Base-by-base conservation (phyloP, 2,113 vertebrate species). In the Platichthys stellatus region DNA sequence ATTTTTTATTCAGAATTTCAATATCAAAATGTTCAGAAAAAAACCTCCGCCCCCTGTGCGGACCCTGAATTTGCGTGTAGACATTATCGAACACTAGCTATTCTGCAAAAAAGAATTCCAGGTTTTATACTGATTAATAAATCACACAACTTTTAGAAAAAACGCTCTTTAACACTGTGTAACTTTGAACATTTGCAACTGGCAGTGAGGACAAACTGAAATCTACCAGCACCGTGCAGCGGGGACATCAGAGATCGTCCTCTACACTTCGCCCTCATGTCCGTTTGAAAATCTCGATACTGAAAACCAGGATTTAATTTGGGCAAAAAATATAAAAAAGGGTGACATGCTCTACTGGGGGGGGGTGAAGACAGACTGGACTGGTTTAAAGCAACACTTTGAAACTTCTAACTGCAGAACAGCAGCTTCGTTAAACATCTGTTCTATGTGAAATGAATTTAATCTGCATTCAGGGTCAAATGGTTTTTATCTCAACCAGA, bases 11-110 rank as follows among this genome's bases (percentile, higher is more conserved):
- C 72, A 75, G 43, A 77, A 78, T 74, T 78, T 86, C 71, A 76
- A 51, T 85, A 88, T 84, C 75, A 86, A 87, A 92, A 86, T 77
- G 69, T 69, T 81, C 43, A 74, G 72, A 88, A 77, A 31, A 31
- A 81, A 82, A 70, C 28, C 78, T 63, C 62, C 35, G 71, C 63
- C 66, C 54, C 54, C 69, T 64, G 72, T 74, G 72, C 5, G 23
- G 76, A 80, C 83, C 80, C 89, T 88, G 85, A 89, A 81, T 80
- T 63, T 80, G 31, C 28, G 11, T 67, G 21, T 69, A 43, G 35
- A 38, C n/a, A 4, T 15, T 71, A 65, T 70, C 59, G 74, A 85
- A 85, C 79, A 64, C 65, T 70, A 64, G 64, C 59, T 68, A 62
- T 38, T 83, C 76, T 21, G 71, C 73, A 54, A 58, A 59, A 59